These are phyloP conservation scores for Drosophila peninsularis DNA, from an alignment of 2,888 invertebrate genomes.

Conservation along the genomic window DNA sequence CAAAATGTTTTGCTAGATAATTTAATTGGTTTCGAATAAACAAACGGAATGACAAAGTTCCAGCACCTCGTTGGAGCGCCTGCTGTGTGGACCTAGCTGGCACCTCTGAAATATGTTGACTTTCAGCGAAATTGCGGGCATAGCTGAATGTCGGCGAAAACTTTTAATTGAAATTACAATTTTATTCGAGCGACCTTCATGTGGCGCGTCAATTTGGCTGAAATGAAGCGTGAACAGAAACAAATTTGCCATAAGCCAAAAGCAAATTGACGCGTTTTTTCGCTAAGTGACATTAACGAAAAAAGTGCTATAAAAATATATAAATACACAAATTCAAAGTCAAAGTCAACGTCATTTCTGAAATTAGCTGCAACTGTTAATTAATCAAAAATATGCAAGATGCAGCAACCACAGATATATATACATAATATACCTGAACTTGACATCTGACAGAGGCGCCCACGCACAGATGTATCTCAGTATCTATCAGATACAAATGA, in stretches of 20 bases:
- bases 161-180: conserved; percentile 66
- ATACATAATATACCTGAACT: conserved; percentile 31
- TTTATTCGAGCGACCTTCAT: conserved; percentile 32
- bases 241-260: conserved; percentile 19
- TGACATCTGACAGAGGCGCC: conserved; percentile 35
- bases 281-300: conserved; percentile 30
- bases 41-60: conserved; percentile 48
- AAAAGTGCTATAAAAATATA: conserved; percentile 1
- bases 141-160: conserved; percentile 34
- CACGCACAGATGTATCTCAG: conserved; percentile 6
- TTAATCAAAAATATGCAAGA: conserved; percentile 38
- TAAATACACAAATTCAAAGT: conserved; percentile 22
- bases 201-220: conserved; percentile 30
- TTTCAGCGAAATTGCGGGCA: conserved; percentile 50
- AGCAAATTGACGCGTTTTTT: conserved; percentile 37
- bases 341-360: conserved; percentile 27
- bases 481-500: conserved; percentile 36
- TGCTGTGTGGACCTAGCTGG: not conserved
- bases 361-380: conserved; percentile 39
- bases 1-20: conserved; percentile 45
- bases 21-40: conserved; percentile 59
- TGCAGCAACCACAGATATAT: not conserved
- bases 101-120: conserved; percentile 20
- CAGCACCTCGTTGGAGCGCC: conserved; percentile 3
- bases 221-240: conserved; percentile 45